Evolutionary conservation across 1,140 invertebrate genomes (phyloP).

Genomic region (Pseudomyrmex sp.): DNA sequence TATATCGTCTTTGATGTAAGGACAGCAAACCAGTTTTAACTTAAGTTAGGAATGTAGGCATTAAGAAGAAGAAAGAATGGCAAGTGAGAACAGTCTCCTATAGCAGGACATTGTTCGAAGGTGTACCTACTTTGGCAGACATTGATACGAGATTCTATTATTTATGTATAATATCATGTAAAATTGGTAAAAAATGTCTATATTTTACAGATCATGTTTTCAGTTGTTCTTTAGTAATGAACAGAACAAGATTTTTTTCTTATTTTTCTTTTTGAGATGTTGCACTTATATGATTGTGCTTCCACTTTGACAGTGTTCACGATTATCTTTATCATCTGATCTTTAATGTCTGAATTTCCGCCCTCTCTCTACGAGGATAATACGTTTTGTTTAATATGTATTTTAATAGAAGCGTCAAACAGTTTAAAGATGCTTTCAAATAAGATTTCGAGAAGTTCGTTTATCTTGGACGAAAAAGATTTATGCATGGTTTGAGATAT

Average conservation of each 20-base stretch:
- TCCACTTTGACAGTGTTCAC: constrained; percentile 73
- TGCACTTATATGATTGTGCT: constrained; percentile 75
- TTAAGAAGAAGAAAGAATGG: constrained; percentile 71
- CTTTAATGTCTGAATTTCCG: constrained; percentile 52
- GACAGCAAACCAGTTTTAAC: constrained; percentile 72
- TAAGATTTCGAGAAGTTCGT: constrained; percentile 47
- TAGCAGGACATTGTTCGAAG: constrained; percentile 70
- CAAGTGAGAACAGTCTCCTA: constrained; percentile 70
- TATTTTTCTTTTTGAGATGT: constrained; percentile 67
- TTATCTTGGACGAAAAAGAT: constrained; percentile 31
- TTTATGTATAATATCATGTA: constrained; percentile 26
- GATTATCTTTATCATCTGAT: constrained; percentile 60
- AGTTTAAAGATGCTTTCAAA: constrained; percentile 33
- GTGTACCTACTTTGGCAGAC: constrained; percentile 83
- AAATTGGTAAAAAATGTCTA: constrained; percentile 22
- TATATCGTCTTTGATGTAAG: constrained; percentile 76
- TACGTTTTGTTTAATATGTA: constrained; percentile 51
- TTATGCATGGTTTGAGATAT: constrained; percentile 63
- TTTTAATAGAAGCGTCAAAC: constrained; percentile 1
- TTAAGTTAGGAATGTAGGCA: constrained; percentile 67
- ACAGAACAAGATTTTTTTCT: constrained; percentile 31
- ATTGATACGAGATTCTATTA: constrained; percentile 76
- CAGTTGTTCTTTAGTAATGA: neutral
- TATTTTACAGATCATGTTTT: constrained; percentile 20
- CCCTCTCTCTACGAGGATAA: neutral